Conservation (phyloP, 2,113 vertebrate species). For the Cheirogaleus medius region DNA sequence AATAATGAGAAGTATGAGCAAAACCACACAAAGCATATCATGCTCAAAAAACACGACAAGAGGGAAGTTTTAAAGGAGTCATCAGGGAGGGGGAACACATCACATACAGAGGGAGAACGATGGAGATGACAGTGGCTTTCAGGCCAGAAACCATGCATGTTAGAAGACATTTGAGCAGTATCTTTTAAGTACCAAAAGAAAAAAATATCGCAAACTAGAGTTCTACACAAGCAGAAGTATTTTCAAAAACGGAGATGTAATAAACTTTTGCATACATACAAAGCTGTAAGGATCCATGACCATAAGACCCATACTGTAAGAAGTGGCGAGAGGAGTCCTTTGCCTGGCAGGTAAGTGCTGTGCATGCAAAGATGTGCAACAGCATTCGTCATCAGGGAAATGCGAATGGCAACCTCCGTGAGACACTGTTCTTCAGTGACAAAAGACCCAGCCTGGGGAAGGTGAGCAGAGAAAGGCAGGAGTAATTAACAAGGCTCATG, state of each 20-base stretch:
- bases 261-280: not conserved
- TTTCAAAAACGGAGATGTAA: not conserved
- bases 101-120: not conserved
- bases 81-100: not conserved
- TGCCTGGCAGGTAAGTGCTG: not conserved
- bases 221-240: not conserved
- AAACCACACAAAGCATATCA: not conserved
- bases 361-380: not conserved
- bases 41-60: not conserved
- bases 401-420: not conserved
- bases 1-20: not conserved
- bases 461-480: not conserved
- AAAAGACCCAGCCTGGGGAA: not conserved
- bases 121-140: not conserved
- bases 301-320: not conserved
- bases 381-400: not conserved
- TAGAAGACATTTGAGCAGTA: not conserved
- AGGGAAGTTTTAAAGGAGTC: not conserved
- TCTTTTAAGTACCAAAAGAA: not conserved
- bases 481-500: not conserved
- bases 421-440: not conserved
- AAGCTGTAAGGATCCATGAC: not conserved
- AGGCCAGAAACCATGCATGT: not conserved
- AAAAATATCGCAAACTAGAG: not conserved
- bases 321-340: not conserved